These are phyloP conservation scores for Phylloscopus whistleri DNA, from an alignment of 2,113 vertebrate species.

Conservation along the genomic window DNA sequence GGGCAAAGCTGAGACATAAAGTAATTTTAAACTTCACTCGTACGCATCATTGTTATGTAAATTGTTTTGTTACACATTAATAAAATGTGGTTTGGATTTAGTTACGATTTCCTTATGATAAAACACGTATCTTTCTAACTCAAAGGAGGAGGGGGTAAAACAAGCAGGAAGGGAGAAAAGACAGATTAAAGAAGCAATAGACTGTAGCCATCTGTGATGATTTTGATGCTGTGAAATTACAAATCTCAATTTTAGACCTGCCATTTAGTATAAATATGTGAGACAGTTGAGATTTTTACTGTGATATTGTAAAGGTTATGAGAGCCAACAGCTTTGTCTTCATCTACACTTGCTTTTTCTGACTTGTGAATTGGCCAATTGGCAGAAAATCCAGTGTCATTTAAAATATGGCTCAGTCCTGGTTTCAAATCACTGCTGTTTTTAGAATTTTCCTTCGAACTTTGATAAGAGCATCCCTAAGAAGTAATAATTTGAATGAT, in stretches of 20 bases:
- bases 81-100: constrained; percentile 35
- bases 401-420: constrained; percentile 60
- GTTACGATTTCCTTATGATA: constrained; percentile 8
- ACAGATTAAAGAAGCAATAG: constrained; percentile 61
- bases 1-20: not conserved
- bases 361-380: constrained; percentile 29
- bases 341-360: constrained; percentile 33
- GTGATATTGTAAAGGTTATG: constrained; percentile 38
- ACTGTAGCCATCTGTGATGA: constrained; percentile 52
- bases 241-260: constrained; percentile 61
- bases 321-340: constrained; percentile 57
- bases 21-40: not conserved
- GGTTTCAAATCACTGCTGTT: constrained; percentile 41
- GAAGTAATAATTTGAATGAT: constrained; percentile 66
- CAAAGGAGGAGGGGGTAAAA: not conserved
- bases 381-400: constrained; percentile 50
- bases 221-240: constrained; percentile 55
- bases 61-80: constrained; percentile 31
- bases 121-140: not conserved
- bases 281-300: constrained; percentile 61
- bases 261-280: constrained; percentile 61
- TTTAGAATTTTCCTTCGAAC: constrained; percentile 57
- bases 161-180: constrained; percentile 14
- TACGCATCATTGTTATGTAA: constrained; percentile 15
- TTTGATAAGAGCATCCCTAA: constrained; percentile 70